Percentiles rank a stretch among this genome's conserved stretches.
Evolutionary conservation across 1,140 invertebrate genomes (phyloP).

Genomic region (Drosophila dunni): DNA sequence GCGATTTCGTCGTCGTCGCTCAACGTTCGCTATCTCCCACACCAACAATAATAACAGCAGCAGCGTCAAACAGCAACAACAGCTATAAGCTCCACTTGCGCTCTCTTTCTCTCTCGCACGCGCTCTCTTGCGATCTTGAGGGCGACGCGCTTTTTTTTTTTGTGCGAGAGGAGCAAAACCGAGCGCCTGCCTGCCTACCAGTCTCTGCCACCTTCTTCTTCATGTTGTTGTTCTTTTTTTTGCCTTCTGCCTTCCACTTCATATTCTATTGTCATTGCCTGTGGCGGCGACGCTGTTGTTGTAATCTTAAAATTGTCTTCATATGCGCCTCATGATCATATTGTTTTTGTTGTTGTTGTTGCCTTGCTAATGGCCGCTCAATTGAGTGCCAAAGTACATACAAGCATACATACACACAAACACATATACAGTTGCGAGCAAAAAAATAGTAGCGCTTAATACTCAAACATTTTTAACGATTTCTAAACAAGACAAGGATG

Average conservation of each 20-base stretch:
- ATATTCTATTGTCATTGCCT: slow-evolving; percentile 79
- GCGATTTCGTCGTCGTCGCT: slow-evolving; percentile 60
- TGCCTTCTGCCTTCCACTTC: slow-evolving; percentile 51
- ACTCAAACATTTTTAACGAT: too few species aligned
- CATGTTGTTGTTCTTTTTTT: slow-evolving; percentile 32
- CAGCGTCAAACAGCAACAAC: slow-evolving; percentile 9
- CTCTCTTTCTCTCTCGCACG: slow-evolving; percentile 22
- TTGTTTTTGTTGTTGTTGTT: slow-evolving; percentile 53
- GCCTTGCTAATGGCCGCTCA: slow-evolving; percentile 77
- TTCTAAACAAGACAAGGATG: too few species aligned
- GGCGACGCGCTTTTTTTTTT: slow-evolving; percentile 30
- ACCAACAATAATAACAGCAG: slow-evolving; percentile 30
- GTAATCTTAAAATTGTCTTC: slow-evolving; percentile 81
- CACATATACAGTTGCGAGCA: too few species aligned
- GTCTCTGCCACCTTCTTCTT: slow-evolving; percentile 4
- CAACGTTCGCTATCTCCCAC: slow-evolving; percentile 50
- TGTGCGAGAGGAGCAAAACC: slow-evolving; percentile 43
- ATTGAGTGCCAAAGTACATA: slow-evolving; percentile 80
- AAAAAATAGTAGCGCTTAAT: too few species aligned
- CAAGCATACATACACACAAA: slow-evolving; percentile 6
- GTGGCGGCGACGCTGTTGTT: slow-evolving; percentile 51
- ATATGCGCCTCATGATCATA: slow-evolving; percentile 43
- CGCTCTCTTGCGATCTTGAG: slow-evolving; percentile 28
- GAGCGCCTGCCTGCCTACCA: slow-evolving; percentile 34
- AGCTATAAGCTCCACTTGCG: slow-evolving; percentile 41